Evolutionary conservation across 2,888 invertebrate species (phyloP).

Genomic region (Polyommatus iphigenia): DNA sequence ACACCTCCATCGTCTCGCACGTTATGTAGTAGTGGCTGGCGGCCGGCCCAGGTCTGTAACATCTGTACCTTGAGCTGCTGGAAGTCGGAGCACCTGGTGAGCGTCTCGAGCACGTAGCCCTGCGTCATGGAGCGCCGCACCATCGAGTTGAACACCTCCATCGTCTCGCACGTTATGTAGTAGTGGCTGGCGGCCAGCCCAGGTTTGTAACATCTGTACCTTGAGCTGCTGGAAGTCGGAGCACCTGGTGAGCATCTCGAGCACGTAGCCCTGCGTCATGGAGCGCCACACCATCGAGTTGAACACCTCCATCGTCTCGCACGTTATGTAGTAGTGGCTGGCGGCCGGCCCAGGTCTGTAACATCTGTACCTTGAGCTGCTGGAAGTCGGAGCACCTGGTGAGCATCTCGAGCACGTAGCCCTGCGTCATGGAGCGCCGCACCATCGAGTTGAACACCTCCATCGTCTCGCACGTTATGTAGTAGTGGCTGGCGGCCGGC

Average conservation of each 20-base stretch:
- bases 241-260: conserved; percentile 94
- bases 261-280: conserved; percentile 92
- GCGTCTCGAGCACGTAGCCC: conserved; percentile 91
- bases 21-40: too few relatives aligned
- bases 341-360: conserved; percentile 91
- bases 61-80: conserved; percentile 90
- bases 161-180: conserved; percentile 97
- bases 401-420: conserved; percentile 93
- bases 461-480: conserved; percentile 97
- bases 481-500: conserved; percentile 98
- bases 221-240: conserved; percentile 98
- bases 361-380: conserved; percentile 88
- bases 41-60: not conserved
- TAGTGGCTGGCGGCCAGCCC: conserved; percentile 98
- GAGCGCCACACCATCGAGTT: conserved; percentile 89
- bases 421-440: conserved; percentile 90
- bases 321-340: conserved; percentile 98
- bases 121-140: conserved; percentile 91
- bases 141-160: conserved; percentile 94
- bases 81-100: conserved; percentile 96
- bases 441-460: conserved; percentile 93
- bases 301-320: conserved; percentile 95
- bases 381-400: conserved; percentile 96
- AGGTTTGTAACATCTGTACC: conserved; percentile 75
- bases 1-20: conserved; percentile 92